Evolutionary conservation across 2,888 invertebrate species (phyloP).

Genomic region (Arrhopalites spinosus): DNA sequence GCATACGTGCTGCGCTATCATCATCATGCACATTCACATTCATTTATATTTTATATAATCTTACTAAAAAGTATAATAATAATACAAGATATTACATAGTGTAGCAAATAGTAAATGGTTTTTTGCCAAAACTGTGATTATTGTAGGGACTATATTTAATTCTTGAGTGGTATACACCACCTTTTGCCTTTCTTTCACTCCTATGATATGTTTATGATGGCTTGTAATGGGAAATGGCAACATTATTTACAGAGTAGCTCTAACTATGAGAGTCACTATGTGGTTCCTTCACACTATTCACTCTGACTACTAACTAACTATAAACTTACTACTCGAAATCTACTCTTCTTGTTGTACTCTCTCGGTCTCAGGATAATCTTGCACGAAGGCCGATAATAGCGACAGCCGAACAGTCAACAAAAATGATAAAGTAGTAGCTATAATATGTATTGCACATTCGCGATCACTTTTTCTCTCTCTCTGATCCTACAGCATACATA

Average conservation of each 20-base stretch:
- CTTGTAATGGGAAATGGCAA: not conserved
- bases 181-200: not conserved
- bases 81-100: too few relatives aligned
- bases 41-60: not conserved
- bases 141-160: not conserved
- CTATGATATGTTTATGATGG: not conserved
- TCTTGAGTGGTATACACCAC: too few relatives aligned
- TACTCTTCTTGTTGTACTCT: not conserved
- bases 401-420: not conserved
- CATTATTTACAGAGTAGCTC: not conserved
- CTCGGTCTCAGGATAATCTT: not conserved
- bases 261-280: too few relatives aligned
- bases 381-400: not conserved
- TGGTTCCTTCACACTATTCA: too few relatives aligned
- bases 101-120: too few relatives aligned
- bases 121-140: not conserved
- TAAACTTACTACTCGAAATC: not conserved
- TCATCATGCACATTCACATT: not conserved
- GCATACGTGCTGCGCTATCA: too few relatives aligned
- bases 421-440: constrained; percentile 12
- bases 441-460: not conserved
- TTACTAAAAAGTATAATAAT: too few relatives aligned
- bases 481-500: constrained; percentile 6
- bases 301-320: not conserved
- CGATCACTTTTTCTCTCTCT: not conserved